Percentiles rank a stretch among this genome's conserved stretches.
phyloP scores from a whole-genome alignment of 2,888 invertebrate species.

The Malachius bipustulatus region DNA sequence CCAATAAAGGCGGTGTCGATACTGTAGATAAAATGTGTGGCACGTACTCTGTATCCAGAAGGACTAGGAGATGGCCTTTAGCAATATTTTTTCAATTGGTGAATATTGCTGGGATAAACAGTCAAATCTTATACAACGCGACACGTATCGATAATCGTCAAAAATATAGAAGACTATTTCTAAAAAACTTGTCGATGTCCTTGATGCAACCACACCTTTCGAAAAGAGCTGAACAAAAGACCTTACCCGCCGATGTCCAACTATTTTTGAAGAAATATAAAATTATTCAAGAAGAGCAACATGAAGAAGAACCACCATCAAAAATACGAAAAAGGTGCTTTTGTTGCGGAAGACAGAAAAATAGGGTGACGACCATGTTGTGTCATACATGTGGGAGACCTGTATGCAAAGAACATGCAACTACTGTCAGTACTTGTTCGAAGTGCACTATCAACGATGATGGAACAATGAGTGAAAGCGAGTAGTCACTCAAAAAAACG shows the following conservation, averaged over 20 bases:
- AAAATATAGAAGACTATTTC: constrained; percentile 10
- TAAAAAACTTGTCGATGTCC: not conserved
- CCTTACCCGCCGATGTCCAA: constrained; percentile 7
- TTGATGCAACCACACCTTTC: constrained; percentile 12
- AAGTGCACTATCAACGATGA: too few relatives aligned
- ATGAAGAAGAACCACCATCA: constrained; percentile 5
- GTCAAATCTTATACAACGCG: constrained; percentile 10
- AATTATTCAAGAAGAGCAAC: constrained; percentile 2
- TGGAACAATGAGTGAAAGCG: too few relatives aligned
- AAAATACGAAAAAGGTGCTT: too few relatives aligned
- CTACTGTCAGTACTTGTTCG: too few relatives aligned
- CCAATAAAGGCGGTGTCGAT: constrained; percentile 22
- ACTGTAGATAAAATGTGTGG: constrained; percentile 22
- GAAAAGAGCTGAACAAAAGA: constrained; percentile 6
- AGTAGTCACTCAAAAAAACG: too few relatives aligned
- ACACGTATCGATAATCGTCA: constrained; percentile 5
- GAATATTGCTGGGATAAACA: constrained; percentile 20
- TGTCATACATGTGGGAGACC: too few relatives aligned
- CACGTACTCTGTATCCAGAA: constrained; percentile 18
- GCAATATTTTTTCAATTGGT: constrained; percentile 20
- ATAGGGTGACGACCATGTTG: too few relatives aligned
- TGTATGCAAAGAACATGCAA: too few relatives aligned
- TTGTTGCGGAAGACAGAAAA: too few relatives aligned
- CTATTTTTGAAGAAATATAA: constrained; percentile 8
- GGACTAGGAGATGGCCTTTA: constrained; percentile 21